Conservation (phyloP, 2,797 vertebrate species). For the Emydoidea blandingii region DNA sequence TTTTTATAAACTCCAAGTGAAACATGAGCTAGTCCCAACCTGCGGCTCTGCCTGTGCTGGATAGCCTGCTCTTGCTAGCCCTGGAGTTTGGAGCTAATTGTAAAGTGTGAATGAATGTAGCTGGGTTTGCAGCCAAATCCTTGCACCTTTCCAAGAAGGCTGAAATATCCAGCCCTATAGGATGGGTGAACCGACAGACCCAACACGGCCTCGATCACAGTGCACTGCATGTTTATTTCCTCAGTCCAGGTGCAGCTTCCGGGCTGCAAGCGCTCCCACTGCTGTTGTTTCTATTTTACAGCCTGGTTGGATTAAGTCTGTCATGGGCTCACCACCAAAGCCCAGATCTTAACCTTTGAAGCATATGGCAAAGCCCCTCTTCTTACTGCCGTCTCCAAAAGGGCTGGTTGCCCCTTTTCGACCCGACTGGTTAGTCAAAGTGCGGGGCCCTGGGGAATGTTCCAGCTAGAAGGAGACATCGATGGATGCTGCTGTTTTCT, state of each 20-base stretch:
- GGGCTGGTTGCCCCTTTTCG: neutral
- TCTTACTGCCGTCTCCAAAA: neutral
- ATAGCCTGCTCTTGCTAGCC: constrained; percentile 32
- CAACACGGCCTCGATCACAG: neutral
- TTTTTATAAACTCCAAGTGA: neutral
- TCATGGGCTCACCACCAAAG: neutral
- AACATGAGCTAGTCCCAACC: neutral
- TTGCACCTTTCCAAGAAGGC: neutral
- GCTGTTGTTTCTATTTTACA: neutral
- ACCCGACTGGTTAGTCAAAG: too few species aligned
- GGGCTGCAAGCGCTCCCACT: neutral
- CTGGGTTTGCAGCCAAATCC: neutral
- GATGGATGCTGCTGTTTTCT: neutral
- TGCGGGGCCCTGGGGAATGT: too few species aligned
- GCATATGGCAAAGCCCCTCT: neutral
- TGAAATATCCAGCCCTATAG: neutral
- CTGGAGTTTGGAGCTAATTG: constrained; percentile 29
- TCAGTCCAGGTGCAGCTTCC: neutral
- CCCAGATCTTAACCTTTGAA: neutral
- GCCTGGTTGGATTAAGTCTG: neutral
- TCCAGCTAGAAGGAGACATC: neutral
- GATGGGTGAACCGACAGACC: neutral
- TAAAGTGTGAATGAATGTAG: neutral
- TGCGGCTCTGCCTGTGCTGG: constrained; percentile 34
- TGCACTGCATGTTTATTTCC: neutral